These are phyloP conservation scores for Octodonta nipae DNA, from an alignment of 2,888 invertebrate genomes.

Conservation along the genomic window DNA sequence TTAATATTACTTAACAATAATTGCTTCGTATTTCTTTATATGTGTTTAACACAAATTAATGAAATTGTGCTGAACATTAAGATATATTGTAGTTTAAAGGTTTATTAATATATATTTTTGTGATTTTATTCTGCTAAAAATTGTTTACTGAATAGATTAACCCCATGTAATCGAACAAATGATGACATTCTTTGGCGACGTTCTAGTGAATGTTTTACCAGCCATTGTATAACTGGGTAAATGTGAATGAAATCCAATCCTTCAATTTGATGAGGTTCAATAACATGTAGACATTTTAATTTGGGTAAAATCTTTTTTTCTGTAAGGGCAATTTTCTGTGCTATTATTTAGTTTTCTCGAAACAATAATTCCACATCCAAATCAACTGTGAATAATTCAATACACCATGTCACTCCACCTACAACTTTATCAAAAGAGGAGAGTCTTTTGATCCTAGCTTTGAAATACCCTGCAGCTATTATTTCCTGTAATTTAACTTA, in stretches of 20 bases:
- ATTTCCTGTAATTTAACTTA: conserved; percentile 80
- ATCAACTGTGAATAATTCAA: conserved; percentile 87
- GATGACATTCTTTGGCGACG: conserved; percentile 75
- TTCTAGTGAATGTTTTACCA: conserved; percentile 90
- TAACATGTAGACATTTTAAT: conserved; percentile 84
- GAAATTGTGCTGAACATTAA: no score
- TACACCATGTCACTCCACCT: conserved; percentile 96
- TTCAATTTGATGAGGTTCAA: conserved; percentile 98
- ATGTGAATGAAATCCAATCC: conserved; percentile 93
- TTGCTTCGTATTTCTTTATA: no score
- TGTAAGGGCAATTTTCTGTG: conserved; percentile 95
- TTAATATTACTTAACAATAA: no score
- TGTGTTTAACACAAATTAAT: no score
- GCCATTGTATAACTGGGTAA: conserved; percentile 88
- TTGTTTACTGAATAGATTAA: conserved; percentile 70
- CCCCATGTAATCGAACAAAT: conserved; percentile 67
- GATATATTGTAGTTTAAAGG: no score
- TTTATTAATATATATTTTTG: no score
- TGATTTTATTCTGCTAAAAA: conserved; percentile 48
- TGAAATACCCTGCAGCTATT: conserved; percentile 88
- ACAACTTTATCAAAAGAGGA: conserved; percentile 96
- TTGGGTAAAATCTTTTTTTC: conserved; percentile 81
- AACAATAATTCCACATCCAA: conserved; percentile 91
- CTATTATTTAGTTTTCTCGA: conserved; percentile 78
- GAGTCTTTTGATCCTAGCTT: conserved; percentile 86